Base-by-base conservation (phyloP, 2,888 invertebrate genomes). In the Leucoptera coffeella region DNA sequence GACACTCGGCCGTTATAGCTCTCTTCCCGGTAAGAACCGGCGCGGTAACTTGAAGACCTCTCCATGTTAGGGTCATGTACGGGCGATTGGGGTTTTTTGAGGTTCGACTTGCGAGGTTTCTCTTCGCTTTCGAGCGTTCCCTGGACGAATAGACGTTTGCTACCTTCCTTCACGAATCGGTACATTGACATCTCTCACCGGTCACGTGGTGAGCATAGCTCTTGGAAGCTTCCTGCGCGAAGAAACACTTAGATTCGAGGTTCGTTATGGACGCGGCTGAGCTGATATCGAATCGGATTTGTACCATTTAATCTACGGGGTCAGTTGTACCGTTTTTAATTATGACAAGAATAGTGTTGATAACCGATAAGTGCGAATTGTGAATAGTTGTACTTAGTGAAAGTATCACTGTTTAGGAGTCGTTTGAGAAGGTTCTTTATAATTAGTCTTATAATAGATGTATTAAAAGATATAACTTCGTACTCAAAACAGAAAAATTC, bases 61-160 rank as follows among this genome's bases (percentile, higher is more conserved):
- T 62, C 62, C 54, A 71, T 56, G 33, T 73, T 52, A 31, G 72
- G 55, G 37, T 64, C 62, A 35, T 51, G 72, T 22, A 74, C 72
- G 9, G 59, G 64, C 2, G 64, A 62, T 23, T 58, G 57, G 24
- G 57, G 42, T 41, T 72, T 71, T 43, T 73, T 73, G 42, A 73
- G 45, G 40, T 71, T 73, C 15, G 74, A 74, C 40, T 73, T 73
- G 28, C 59, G 43, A 22, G 72, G 72, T 39, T 67, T 72, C 28
- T 77, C 74, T 33, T 81, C 79, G 38, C 77, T 73, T 46, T 81
- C 80, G 14, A 80, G 64, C 13, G 78, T 80, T 22, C 80, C 85
- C 55, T 85, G 84, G 39, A 87, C 80, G 57, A 86, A 87, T 33
- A 88, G 74, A 32, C 86, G 78, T 47, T 76, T 77, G 42, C 73